These are phyloP conservation scores for Ptilonorhynchus violaceus DNA, from an alignment of 2,113 vertebrate genomes.

Conservation along the genomic window DNA sequence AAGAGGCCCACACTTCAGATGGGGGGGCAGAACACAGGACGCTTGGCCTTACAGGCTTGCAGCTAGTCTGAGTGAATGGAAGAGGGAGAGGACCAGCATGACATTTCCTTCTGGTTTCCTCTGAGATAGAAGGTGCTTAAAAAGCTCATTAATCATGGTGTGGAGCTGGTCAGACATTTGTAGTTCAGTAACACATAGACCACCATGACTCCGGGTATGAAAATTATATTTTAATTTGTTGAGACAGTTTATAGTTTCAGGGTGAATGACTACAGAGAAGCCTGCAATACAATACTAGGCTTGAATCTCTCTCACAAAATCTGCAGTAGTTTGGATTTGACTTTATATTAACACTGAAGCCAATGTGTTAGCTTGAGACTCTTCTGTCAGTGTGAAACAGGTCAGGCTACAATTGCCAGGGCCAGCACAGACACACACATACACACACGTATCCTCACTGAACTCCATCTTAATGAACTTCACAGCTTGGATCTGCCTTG, in stretches of 20 bases:
- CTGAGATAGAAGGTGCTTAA: neutral
- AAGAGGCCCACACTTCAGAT: neutral
- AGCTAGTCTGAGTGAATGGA: neutral
- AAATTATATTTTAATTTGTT: neutral
- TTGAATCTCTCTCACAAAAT: neutral
- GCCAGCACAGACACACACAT: neutral
- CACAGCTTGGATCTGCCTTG: neutral
- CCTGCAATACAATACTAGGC: neutral
- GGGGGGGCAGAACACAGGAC: accelerated
- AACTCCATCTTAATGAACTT: neutral
- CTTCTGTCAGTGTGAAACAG: neutral
- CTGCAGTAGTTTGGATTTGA: neutral
- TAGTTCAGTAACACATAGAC: neutral
- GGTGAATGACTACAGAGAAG: neutral
- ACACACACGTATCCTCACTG: neutral
- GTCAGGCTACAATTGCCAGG: neutral
- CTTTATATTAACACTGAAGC: neutral
- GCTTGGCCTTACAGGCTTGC: neutral
- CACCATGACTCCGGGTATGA: neutral
- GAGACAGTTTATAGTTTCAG: neutral
- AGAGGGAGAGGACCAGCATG: neutral
- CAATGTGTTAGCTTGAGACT: neutral
- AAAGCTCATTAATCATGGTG: neutral
- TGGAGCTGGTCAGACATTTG: neutral
- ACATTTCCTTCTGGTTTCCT: neutral